Percentiles rank a stretch among this genome's conserved stretches.
phyloP scores from a whole-genome alignment of 2,113 vertebrate genomes.

The Meles meles region DNA sequence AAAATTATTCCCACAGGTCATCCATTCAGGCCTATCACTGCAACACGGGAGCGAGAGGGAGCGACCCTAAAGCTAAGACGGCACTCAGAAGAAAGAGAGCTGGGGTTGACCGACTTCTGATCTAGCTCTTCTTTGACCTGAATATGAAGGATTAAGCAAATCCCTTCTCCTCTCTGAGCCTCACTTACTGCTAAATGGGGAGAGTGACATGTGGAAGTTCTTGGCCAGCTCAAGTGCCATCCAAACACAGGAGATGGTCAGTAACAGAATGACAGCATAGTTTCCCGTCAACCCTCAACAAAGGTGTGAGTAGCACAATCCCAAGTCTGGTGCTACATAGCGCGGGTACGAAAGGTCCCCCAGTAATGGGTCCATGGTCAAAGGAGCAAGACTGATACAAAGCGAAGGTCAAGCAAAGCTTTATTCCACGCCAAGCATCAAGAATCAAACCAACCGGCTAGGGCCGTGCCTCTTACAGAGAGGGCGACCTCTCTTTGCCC shows the following conservation, averaged over 20 bases:
- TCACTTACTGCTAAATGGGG: neutral
- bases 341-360: too few relatives aligned
- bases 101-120: neutral
- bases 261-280: neutral
- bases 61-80: neutral
- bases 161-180: neutral
- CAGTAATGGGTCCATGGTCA: too few relatives aligned
- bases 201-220: neutral
- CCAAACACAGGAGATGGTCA: neutral
- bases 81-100: neutral
- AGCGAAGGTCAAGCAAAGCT: too few relatives aligned
- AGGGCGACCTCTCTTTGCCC: too few relatives aligned
- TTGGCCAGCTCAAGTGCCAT: neutral
- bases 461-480: too few relatives aligned
- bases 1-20: neutral
- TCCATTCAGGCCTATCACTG: neutral
- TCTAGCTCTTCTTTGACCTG: neutral
- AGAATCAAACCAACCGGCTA: too few relatives aligned
- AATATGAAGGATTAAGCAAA: neutral
- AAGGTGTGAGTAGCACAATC: neutral
- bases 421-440: too few relatives aligned
- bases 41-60: neutral
- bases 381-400: too few relatives aligned
- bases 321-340: neutral
- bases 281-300: neutral